Conservation (phyloP, 1,140 invertebrate species). For the Lycorma delicatula region DNA sequence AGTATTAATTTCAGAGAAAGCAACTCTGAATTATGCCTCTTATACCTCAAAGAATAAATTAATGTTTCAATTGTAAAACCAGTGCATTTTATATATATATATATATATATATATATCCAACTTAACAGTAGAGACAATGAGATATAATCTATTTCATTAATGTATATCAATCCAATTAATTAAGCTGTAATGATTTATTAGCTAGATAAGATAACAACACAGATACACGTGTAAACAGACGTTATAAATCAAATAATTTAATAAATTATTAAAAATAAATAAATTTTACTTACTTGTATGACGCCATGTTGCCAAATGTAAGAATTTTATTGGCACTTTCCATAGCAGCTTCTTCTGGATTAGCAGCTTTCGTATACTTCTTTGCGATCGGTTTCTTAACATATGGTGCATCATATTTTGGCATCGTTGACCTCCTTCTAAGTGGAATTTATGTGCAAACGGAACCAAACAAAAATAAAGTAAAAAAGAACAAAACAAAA, state of each 20-base stretch:
- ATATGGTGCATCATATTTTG: constrained; percentile 78
- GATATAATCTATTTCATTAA: too few species aligned
- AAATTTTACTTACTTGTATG: constrained; percentile 58
- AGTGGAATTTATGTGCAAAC: constrained; percentile 18
- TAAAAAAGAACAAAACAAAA: constrained; percentile 16
- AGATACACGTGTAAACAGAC: too few species aligned
- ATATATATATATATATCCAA: too few species aligned
- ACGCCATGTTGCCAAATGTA: constrained; percentile 65
- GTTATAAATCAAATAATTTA: neutral
- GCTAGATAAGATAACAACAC: too few species aligned
- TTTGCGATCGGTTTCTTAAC: constrained; percentile 71
- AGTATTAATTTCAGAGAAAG: too few species aligned
- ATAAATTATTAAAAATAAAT: neutral
- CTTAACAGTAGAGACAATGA: too few species aligned
- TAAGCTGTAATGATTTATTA: too few species aligned
- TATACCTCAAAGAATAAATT: too few species aligned
- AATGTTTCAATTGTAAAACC: too few species aligned
- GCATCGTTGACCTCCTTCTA: constrained; percentile 77
- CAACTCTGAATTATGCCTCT: too few species aligned
- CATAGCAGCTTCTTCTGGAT: constrained; percentile 60
- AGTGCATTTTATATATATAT: too few species aligned
- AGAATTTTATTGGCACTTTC: constrained; percentile 71
- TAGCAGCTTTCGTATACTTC: constrained; percentile 53
- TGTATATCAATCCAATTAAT: too few species aligned
- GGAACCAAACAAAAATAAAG: constrained; percentile 23